These are phyloP conservation scores for Dendrocopos noguchii DNA, from an alignment of 2,113 vertebrate genomes.

Conservation along the genomic window DNA sequence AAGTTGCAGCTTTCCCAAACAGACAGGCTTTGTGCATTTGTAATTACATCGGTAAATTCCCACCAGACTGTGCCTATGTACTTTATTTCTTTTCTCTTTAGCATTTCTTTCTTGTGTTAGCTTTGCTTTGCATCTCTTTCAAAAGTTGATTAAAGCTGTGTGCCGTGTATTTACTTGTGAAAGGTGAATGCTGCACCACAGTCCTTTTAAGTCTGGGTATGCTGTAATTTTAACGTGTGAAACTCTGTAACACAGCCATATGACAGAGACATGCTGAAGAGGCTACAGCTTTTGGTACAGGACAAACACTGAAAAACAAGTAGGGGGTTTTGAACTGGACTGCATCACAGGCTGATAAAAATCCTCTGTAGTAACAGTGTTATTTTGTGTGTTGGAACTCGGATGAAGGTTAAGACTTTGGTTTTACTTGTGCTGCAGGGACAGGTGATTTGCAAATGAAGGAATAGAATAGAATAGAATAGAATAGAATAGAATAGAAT, in stretches of 20 bases:
- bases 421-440: not conserved
- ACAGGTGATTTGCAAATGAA: not conserved
- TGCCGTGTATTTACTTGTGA: not conserved
- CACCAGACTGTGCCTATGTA: not conserved
- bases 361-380: not conserved
- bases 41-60: not conserved
- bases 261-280: not conserved
- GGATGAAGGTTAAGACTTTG: not conserved
- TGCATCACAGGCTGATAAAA: not conserved
- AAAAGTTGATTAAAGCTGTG: not conserved
- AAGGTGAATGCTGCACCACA: not conserved
- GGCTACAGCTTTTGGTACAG: not conserved
- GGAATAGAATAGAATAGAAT: no score
- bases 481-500: no score
- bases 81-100: not conserved
- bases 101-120: not conserved
- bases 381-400: not conserved
- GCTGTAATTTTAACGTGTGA: not conserved
- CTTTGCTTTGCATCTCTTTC: not conserved
- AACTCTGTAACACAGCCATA: not conserved
- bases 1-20: not conserved
- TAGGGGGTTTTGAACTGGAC: not conserved
- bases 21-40: not conserved
- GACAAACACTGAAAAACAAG: not conserved
- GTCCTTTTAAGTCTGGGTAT: not conserved